Base-by-base conservation (phyloP, 2,888 invertebrate species). In the Campaea margaritaria region DNA sequence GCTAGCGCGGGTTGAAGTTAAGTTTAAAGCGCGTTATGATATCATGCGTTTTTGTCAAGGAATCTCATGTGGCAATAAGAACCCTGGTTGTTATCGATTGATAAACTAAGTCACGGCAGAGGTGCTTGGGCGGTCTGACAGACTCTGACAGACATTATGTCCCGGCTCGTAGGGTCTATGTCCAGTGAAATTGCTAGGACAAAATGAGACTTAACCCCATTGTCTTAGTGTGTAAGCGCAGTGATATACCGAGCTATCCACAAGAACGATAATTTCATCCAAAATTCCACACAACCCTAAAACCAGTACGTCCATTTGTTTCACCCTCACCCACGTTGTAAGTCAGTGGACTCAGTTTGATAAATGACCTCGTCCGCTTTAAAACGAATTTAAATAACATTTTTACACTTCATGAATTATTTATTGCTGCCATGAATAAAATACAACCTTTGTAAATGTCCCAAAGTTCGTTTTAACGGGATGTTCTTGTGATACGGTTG, bases 401-500 rank as follows among this genome's bases (percentile, higher is more conserved):
- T 83, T 81, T 81, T 79, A 75, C 73, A 77, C 65, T 76, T 70
- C 72, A 77, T 77, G 79, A 81, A 81, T 81, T 77, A 81, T 82
- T 82, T 75, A 79, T 77, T 62, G 58, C 55, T 31, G 28, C 66
- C 56, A 68, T 72, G 75, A 76, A 76, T 74, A 72, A 75, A 75
- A 70, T 59, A 57, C 51, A 39, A 64, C 65, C 64, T 65, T 64
- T 56, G 64, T 74, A 74, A 75, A 74, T 67, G 66, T 68, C 66
- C 65, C 59, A 58, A 62, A 49, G 62, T 66, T 66, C 44, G 57
- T 62, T 72, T 64, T 55, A 46, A 56, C 54, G 59, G 48, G 53
- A 50, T 57, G 55, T 39, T 42, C 45, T 38, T 38, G 50, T 53
- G 58, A 59, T 62, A 59, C 50, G 60, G 46, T 50, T 46, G 42